A percentile compares a stretch with the other conserved stretches of the same genome.
Evolutionary conservation across 2,113 vertebrate species (phyloP).

Genomic region (Piaya cayana): DNA sequence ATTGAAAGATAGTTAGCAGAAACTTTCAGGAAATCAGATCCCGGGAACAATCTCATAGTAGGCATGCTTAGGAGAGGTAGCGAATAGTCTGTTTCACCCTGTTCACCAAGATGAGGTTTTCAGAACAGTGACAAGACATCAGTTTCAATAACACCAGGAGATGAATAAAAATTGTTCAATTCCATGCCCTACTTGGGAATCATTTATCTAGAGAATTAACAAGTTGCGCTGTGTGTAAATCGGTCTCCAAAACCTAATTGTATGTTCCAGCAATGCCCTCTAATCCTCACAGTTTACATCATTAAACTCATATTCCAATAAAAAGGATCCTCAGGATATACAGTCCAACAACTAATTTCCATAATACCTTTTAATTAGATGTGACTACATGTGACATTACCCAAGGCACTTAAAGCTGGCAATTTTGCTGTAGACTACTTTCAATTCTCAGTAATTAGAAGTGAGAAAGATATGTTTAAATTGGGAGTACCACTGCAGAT

Average conservation of each 20-base stretch:
- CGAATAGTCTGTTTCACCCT: constrained; percentile 36
- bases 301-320: constrained; percentile 39
- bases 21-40: constrained; percentile 54
- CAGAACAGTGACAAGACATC: constrained; percentile 6
- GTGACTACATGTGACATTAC: constrained; percentile 36
- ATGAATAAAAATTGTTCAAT: constrained; percentile 41
- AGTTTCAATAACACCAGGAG: constrained; percentile 4
- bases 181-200: constrained; percentile 48
- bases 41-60: constrained; percentile 25
- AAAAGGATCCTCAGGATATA: constrained; percentile 42
- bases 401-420: background rate
- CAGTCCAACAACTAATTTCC: constrained; percentile 40
- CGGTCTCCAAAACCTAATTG: background rate
- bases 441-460: constrained; percentile 34
- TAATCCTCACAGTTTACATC: constrained; percentile 28
- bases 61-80: constrained; percentile 28
- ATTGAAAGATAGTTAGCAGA: constrained; percentile 58
- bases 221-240: constrained; percentile 1
- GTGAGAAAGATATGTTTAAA: background rate
- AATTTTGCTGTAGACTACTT: constrained; percentile 20
- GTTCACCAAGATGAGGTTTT: constrained; percentile 20
- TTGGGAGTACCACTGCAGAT: background rate
- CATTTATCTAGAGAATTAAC: constrained; percentile 42
- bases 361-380: constrained; percentile 63
- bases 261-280: constrained; percentile 15